Evolutionary conservation across 2,797 vertebrate genomes (phyloP), one percentile per base, ranked within the genome.

Genomic region (Phrynocephalus forsythii): DNA sequence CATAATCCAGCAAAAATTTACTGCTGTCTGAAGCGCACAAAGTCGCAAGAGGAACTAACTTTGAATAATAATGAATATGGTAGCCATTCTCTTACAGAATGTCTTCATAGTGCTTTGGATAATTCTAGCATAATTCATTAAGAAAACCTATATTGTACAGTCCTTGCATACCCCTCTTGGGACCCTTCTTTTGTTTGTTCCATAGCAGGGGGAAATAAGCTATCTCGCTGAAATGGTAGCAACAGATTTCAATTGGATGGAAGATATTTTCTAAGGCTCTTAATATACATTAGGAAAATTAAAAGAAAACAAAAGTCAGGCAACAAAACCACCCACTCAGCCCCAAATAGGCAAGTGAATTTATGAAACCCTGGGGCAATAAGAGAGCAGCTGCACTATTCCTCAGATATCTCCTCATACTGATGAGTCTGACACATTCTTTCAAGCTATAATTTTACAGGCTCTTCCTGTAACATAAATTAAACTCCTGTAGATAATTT

Each of bases 201-300:
- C 86, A 56, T 82, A 11, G 50, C 68, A 90, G 87, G 84, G 92
- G 87, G 82, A 88, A 90, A 86, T 87, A 66, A 89, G 26, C 87
- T 60, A 60, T 71, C 38, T 86, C 82, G 77, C 90, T 87, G 79
- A 79, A 71, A 77, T 76, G 48, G 9, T 81, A 88, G 20, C 33
- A 79, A 86, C 63, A 87, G 81, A 73, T 87, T 94, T 83, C 92
- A 92, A 92, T 71, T 69, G 85, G 91, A 92, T 79, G 87, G 84
- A 75, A 66, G 44, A 92, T 66, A 88, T 91, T 78, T 84, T 92
- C 89, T 83, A 86, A 93, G 60, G 86, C 91, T 84, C 86, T 92
- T 90, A 86, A 50, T 89, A 88, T 81, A 33, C 91, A 88, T 93
- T 91, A 93, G 75, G 89, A 92, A 93, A 94, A 94, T 89, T 91